A percentile compares a stretch with the other conserved stretches of the same genome.
phyloP scores from a whole-genome alignment of 92 coral and sea anemone genomes.

The Siderastrea siderea region DNA sequence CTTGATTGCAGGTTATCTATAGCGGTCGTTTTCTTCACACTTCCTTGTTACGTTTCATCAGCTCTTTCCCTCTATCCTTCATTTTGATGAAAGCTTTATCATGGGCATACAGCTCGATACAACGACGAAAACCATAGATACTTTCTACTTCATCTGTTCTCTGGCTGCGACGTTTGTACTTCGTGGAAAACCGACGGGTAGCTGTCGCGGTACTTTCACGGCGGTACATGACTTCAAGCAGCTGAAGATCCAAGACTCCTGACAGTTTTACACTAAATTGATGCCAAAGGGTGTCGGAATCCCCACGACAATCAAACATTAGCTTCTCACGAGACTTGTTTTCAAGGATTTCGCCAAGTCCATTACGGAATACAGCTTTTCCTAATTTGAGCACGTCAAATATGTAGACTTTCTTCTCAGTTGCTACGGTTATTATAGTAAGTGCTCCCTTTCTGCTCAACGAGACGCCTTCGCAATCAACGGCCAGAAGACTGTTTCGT shows the following conservation, averaged over 20 bases:
- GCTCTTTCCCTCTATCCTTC: conserved; percentile 1
- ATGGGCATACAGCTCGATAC: background rate
- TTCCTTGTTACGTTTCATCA: background rate
- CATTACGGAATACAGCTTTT: conserved; percentile 62
- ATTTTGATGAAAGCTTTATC: conserved; percentile 36
- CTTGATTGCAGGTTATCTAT: conserved; percentile 6
- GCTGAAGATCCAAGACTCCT: conserved; percentile 86
- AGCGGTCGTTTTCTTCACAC: conserved; percentile 27
- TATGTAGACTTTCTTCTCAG: conserved; percentile 78
- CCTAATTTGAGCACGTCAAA: conserved; percentile 72
- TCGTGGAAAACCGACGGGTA: background rate
- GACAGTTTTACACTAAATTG: conserved; percentile 70
- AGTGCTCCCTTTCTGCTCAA: conserved; percentile 13
- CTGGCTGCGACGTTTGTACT: background rate
- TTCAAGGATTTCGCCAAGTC: conserved; percentile 81
- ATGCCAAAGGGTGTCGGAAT: conserved; percentile 80
- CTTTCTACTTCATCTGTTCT: background rate
- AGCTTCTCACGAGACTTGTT: conserved; percentile 63
- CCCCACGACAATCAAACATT: conserved; percentile 79
- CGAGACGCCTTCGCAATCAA: conserved; percentile 84
- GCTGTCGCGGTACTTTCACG: conserved; percentile 39
- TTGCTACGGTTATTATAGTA: conserved; percentile 70
- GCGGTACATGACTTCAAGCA: conserved; percentile 80
- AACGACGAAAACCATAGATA: background rate
- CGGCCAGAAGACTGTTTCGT: conserved; percentile 63